Conservation (phyloP, 30 jellyfish, hydroid and myxozoan genomes). For the Pelagia noctiluca region DNA sequence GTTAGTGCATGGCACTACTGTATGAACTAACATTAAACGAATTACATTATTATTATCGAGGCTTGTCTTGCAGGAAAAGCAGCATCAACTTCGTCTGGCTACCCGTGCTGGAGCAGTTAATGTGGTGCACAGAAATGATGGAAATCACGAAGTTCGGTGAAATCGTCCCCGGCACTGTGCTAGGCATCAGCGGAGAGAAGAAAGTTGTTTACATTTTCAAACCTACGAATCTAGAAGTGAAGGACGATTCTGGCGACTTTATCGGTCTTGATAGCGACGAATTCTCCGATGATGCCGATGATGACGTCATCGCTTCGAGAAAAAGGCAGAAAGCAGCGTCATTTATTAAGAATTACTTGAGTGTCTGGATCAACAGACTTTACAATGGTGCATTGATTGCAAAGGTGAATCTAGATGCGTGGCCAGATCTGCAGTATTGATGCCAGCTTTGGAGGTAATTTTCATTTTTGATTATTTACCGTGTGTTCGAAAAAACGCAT, state of each 20-base stretch:
- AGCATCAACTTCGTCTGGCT: slow-evolving; percentile 76
- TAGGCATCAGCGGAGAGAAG: slow-evolving; percentile 86
- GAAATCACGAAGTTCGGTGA: slow-evolving; percentile 91
- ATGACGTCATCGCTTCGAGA: slow-evolving; percentile 19
- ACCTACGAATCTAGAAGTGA: slow-evolving; percentile 44
- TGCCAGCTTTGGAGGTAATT: too few relatives aligned
- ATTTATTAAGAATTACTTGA: slow-evolving; percentile 56
- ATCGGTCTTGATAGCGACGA: slow-evolving; percentile 94
- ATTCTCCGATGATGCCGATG: slow-evolving; percentile 55
- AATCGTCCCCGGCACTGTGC: slow-evolving; percentile 87
- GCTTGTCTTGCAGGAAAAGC: slow-evolving; percentile 66
- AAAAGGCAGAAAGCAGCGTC: slow-evolving; percentile 55
- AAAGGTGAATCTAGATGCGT: slow-evolving; percentile 59
- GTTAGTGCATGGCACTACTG: too few relatives aligned
- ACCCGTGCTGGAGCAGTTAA: slow-evolving; percentile 83
- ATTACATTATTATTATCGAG: too few relatives aligned
- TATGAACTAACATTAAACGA: too few relatives aligned
- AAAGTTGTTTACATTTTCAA: slow-evolving; percentile 75
- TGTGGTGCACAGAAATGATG: slow-evolving; percentile 97
- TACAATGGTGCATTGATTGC: slow-evolving; percentile 86
- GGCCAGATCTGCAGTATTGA: slow-evolving; percentile 86
- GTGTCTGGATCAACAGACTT: slow-evolving; percentile 89
- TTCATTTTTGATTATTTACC: too few relatives aligned
- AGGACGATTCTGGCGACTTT: slow-evolving; percentile 65
- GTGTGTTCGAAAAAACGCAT: too few relatives aligned